Evolutionary conservation across 2,888 invertebrate species (phyloP), one percentile per base, ranked within the genome.

Genomic region (Ochropleura leucogaster): DNA sequence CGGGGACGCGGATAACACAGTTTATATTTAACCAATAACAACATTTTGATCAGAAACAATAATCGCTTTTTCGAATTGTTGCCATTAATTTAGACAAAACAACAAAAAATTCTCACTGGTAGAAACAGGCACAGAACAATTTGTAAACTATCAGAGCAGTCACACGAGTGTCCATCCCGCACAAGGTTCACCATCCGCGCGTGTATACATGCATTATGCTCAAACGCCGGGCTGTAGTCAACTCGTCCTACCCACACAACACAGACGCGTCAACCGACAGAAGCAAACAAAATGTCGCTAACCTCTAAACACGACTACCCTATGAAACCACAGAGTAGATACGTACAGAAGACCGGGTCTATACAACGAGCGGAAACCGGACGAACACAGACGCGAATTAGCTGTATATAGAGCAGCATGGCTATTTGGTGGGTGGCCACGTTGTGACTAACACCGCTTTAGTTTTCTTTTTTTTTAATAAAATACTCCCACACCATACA

Each of bases 221-320:
- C 79, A 68, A 83, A 83, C 72, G 83, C 83, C 57, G 83, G 57
- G 72, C 63, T 72, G 72, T 66, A 68, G 79, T 74, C 70, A 77
- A 78, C 85, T 82, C 83, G 84, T 75, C 86, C 85, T 83, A 67
- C 87, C 76, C 86, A 84, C 85, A 86, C 86, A 86, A 85, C 86
- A 86, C 79, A 76, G 80, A 87, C 85, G 85, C 79, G 78, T 67
- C 69, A 72, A 79, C 85, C 80, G 86, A 84, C 86, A 87, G 67
- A 86, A 86, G 86, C 88, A 88, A 86, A 87, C 64, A 86, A 85
- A 88, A 82, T 76, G 69, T 86, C 81, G 85, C 85, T 85, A 87
- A 80, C 88, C 85, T 86, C 82, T 86, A 87, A 83, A 86, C 86
- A 86, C 87, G 86, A 84, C 86, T 86, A 86, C 77, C 86, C 86